Conservation (phyloP, 2,797 vertebrate species). For the Catostomus latipinnis region DNA sequence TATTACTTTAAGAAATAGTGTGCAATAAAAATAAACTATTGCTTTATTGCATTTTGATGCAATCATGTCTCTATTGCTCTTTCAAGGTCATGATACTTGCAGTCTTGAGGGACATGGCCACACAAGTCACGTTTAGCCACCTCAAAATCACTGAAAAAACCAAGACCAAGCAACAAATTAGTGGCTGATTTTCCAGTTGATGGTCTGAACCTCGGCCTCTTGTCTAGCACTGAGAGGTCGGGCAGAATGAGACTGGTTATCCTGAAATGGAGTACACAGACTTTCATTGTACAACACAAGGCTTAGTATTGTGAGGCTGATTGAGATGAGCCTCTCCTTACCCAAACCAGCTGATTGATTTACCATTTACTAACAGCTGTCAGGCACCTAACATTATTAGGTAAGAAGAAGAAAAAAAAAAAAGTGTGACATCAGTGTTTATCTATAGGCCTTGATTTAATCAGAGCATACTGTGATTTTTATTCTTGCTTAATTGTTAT, state of each 20-base stretch:
- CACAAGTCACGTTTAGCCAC: not conserved
- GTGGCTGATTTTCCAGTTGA: not conserved
- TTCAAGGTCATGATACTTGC: slow-evolving; percentile 1
- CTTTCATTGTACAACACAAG: slow-evolving; percentile 73
- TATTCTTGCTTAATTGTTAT: too few relatives aligned
- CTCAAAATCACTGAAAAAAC: slow-evolving; percentile 8
- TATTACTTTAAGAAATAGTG: not conserved
- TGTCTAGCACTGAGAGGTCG: slow-evolving; percentile 5
- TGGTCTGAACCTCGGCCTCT: slow-evolving; percentile 7
- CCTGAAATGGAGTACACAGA: slow-evolving; percentile 65
- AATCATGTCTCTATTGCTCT: slow-evolving; percentile 3
- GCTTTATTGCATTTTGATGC: slow-evolving; percentile 19
- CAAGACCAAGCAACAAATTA: not conserved
- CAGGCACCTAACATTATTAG: slow-evolving; percentile 12
- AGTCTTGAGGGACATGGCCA: not conserved
- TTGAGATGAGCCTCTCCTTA: slow-evolving; percentile 57
- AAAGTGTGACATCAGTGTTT: too few relatives aligned
- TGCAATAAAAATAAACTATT: slow-evolving; percentile 20
- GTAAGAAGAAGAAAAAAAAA: not conserved
- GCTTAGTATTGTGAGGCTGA: slow-evolving; percentile 65
- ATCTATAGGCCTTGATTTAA: not conserved
- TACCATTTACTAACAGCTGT: slow-evolving; percentile 22
- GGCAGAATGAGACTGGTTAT: slow-evolving; percentile 58
- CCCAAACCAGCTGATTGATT: slow-evolving; percentile 63
- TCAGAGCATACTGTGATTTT: not conserved